Base-by-base conservation (phyloP, 2,888 invertebrate genomes). In the Notocelia uddmanniana region DNA sequence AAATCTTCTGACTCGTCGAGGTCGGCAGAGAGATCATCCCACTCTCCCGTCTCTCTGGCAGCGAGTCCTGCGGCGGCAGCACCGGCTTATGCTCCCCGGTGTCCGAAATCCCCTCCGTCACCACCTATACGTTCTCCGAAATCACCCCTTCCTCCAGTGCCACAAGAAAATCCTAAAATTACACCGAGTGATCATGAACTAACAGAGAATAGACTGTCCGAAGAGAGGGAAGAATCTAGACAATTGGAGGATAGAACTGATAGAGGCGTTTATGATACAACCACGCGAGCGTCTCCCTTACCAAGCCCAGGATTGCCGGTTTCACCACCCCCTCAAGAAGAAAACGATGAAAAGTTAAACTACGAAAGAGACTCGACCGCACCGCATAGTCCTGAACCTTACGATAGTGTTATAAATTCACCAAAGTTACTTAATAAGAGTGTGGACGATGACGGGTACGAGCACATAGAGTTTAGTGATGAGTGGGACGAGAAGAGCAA, bases 401-500 rank as follows among this genome's bases (percentile, higher is more conserved):
- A 85, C 75, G 88, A 90, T 70, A 83, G 83, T 76, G 80, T 81
- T 48, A 80, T 82, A 63, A 82, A 79, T 75, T 85, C 87, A 15
- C 82, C 85, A 37, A 84, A 82, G 64, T 74, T 76, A 21, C 72
- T 64, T 59, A 76, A 76, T 74, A 79, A 78, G 64, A 83, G 81
- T 74, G 75, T 79, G 52, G 87, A 86, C 50, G 89, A 89, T 73
- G 86, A 89, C 70, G 85, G 78, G 71, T 91, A 91, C 76, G 91
- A 91, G 75, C 82, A 87, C 50, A 83, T 89, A 76, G 84, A 87
- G 73, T 89, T 88, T 77, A 86, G 81, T 78, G 86, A 82, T 48
- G 88, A 87, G 52, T 90, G 90, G 90, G 89, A 90, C 73, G 89
- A 89, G 62, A 90, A 89, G 82, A 81, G 77, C 67, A 89, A 87